Evolutionary conservation across 2,113 vertebrate genomes (phyloP), one percentile per base, ranked within the genome.

Genomic region (Canis aureus): DNA sequence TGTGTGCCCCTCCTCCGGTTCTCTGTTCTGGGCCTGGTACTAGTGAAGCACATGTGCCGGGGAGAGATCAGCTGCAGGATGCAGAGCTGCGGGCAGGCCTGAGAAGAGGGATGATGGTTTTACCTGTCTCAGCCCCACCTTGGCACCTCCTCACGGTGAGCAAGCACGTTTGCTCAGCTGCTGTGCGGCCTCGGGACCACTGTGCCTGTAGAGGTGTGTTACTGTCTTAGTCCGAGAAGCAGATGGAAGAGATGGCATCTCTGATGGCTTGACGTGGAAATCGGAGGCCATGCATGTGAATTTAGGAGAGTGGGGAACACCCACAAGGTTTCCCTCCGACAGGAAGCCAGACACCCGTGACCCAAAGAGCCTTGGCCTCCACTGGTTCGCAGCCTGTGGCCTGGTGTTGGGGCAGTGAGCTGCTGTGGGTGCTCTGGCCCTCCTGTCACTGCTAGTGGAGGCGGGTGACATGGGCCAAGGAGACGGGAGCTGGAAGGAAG

Each of bases 11-110:
- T 19, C 19, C 9, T 66, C 25, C 25, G 91, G 25, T 49, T 66
- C 8, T 29, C 60, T 6, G 0, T 35, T 38, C 81, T 74, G 2
- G 92, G 64, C 35, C 57, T 35, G 53, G 16, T 27, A 8, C 84
- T 66, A 20, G 74, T 11, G 69, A 38, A 1, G 13, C 71, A 5
- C 8, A 4, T 0, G 0, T 71, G 60, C 62, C 9, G 0, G 9
- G 11, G 8, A 27, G 15, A 81, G 57, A 74, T 13, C 64, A 55
- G 38, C 11, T 12, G 7, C 1, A 5, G 23, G 43, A 49, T 62
- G 9, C 38, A 8, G 59, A 25, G 32, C 0, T 67, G 62, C 0
- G 29, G 59, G 49, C 17, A 32, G 55, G 32, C 66, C 80, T 11
- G 16, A 27, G 71, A 43, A 66, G 23, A 29, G 49, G 15, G 6